These are phyloP conservation scores for Cheilosia urbana DNA, from an alignment of 2,888 invertebrate species.

Conservation along the genomic window DNA sequence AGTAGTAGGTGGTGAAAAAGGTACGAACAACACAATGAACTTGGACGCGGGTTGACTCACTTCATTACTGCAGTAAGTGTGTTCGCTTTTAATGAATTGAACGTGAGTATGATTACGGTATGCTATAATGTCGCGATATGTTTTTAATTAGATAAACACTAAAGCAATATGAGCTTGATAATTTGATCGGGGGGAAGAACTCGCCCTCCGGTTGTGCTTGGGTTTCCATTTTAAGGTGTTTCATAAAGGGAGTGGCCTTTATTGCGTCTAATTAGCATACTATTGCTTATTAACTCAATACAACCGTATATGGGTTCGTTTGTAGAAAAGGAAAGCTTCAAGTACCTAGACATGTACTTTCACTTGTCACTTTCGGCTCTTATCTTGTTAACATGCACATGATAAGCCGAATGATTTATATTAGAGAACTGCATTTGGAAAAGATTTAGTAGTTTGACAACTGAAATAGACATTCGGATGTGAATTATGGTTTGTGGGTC, in stretches of 20 bases:
- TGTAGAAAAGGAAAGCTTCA: conserved; percentile 48
- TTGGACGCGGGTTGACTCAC: conserved; percentile 52
- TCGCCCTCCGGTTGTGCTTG: neutral
- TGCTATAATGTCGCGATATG: conserved; percentile 39
- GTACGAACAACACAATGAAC: conserved; percentile 62
- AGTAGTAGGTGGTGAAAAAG: conserved; percentile 48
- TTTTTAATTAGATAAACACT: conserved; percentile 20
- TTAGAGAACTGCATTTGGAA: neutral
- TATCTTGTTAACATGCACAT: conserved; percentile 9
- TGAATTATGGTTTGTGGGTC: too few relatives aligned
- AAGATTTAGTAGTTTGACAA: neutral
- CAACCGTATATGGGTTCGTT: neutral
- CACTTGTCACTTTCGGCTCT: conserved; percentile 40
- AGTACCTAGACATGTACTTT: conserved; percentile 23
- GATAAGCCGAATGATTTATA: conserved; percentile 32
- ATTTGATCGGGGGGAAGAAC: neutral
- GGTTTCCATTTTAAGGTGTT: neutral
- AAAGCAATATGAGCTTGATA: neutral
- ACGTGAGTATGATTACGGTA: conserved; percentile 24
- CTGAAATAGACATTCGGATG: too few relatives aligned
- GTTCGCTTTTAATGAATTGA: conserved; percentile 52
- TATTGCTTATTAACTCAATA: conserved; percentile 7
- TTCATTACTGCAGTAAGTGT: conserved; percentile 15
- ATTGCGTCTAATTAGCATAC: conserved; percentile 43
- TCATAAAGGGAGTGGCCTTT: conserved; percentile 10